Percentiles rank a stretch among this genome's conserved stretches.
These are phyloP conservation scores for Neolamprologus fasciatus DNA, from an alignment of 2,113 vertebrate species.

Conservation along the genomic window DNA sequence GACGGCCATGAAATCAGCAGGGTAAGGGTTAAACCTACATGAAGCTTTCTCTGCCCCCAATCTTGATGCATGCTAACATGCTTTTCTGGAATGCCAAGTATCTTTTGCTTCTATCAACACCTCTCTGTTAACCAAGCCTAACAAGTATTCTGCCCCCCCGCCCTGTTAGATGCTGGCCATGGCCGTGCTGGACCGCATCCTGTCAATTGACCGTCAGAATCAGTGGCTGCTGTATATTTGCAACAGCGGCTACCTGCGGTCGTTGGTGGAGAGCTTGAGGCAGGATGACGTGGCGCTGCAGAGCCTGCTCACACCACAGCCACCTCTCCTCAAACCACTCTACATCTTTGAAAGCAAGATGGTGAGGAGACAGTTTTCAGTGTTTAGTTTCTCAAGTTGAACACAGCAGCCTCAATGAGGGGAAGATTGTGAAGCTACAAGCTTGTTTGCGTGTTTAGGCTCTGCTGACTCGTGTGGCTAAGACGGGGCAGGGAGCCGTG, in stretches of 20 bases:
- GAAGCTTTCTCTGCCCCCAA: not conserved
- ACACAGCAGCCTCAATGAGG: not conserved
- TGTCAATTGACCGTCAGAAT: constrained; percentile 90
- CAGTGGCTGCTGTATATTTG: constrained; percentile 91
- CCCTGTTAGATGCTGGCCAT: constrained; percentile 86
- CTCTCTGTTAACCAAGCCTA: not conserved
- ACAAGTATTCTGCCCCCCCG: not conserved
- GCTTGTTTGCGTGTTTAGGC: constrained; percentile 70
- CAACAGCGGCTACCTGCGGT: constrained; percentile 95
- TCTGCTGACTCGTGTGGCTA: constrained; percentile 90
- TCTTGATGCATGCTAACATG: not conserved
- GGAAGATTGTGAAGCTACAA: not conserved
- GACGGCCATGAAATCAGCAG: constrained; percentile 95
- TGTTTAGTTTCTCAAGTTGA: not conserved
- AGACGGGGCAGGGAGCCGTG: constrained; percentile 83
- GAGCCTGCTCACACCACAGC: constrained; percentile 85
- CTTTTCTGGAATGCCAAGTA: not conserved
- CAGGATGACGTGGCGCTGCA: constrained; percentile 88
- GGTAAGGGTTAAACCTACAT: constrained; percentile 59
- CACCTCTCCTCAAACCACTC: constrained; percentile 87
- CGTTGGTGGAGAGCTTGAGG: constrained; percentile 88
- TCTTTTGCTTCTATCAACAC: not conserved
- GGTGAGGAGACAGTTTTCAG: constrained; percentile 63
- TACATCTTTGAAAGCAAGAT: constrained; percentile 98
- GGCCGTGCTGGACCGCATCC: constrained; percentile 84